A percentile compares a stretch with the other conserved stretches of the same genome.
phyloP scores from a whole-genome alignment of 2,113 vertebrate genomes.

The Stigmatopora argus region DNA sequence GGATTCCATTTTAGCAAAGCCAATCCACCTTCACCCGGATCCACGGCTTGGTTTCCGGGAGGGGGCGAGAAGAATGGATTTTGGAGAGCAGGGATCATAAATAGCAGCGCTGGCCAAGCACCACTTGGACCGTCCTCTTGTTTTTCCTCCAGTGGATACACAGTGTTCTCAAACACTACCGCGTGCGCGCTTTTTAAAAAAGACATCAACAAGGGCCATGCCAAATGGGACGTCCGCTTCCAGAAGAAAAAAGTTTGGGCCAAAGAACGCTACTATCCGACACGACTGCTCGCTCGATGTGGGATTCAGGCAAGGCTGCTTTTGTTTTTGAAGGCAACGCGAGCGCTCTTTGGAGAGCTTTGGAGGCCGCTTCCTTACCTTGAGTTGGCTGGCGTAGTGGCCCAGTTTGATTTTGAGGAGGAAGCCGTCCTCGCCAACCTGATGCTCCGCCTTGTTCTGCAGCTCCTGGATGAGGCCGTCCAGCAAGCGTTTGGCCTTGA shows the following conservation, averaged over 20 bases:
- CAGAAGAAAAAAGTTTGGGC: background rate
- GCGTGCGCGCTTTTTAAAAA: slow-evolving; percentile 21
- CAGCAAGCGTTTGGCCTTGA: slow-evolving; percentile 85
- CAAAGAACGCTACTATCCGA: background rate
- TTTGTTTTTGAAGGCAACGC: background rate
- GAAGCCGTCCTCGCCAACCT: slow-evolving; percentile 93
- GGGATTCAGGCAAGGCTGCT: background rate
- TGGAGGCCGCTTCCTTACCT: slow-evolving; percentile 61
- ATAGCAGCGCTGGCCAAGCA: slow-evolving; percentile 53
- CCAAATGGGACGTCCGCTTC: background rate
- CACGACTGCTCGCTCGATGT: background rate
- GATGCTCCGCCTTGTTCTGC: slow-evolving; percentile 97
- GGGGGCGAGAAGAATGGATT: slow-evolving; percentile 29
- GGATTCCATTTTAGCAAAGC: slow-evolving; percentile 17
- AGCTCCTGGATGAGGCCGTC: slow-evolving; percentile 94
- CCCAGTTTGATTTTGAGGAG: slow-evolving; percentile 97
- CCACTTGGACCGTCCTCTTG: slow-evolving; percentile 34
- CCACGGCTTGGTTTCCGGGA: slow-evolving; percentile 17
- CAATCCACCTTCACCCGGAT: slow-evolving; percentile 19
- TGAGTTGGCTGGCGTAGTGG: slow-evolving; percentile 92
- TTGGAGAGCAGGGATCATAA: slow-evolving; percentile 44
- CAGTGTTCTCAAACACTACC: slow-evolving; percentile 46
- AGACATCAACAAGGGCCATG: background rate
- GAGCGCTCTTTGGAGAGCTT: too few relatives aligned
- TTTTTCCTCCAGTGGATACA: slow-evolving; percentile 37